Evolutionary conservation across 1,140 invertebrate genomes (phyloP).

Genomic region (Coboldia fuscipes): DNA sequence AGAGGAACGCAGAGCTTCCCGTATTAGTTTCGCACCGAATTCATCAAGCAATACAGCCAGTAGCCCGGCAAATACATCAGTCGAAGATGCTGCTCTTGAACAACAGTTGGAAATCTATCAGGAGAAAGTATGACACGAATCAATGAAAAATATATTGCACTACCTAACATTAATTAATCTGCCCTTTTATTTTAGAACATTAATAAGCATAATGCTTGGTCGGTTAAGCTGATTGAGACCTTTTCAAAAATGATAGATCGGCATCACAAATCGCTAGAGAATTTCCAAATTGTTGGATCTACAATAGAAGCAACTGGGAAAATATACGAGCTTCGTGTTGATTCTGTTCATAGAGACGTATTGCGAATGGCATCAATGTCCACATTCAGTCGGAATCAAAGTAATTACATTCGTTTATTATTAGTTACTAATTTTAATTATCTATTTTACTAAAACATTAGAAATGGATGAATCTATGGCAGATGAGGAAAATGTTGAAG

Average conservation of each 20-base stretch:
- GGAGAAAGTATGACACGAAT: constrained; percentile 8
- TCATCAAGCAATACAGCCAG: constrained; percentile 2
- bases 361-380: constrained; percentile 43
- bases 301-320: constrained; percentile 53
- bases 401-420: not conserved
- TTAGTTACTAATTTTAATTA: not conserved
- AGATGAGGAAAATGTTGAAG: constrained; percentile 4
- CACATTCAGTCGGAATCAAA: constrained; percentile 18
- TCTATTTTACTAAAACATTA: too few relatives aligned
- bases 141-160: not conserved
- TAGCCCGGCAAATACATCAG: constrained; percentile 9
- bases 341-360: constrained; percentile 42
- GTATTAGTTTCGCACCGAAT: constrained; percentile 5
- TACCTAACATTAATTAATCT: too few relatives aligned
- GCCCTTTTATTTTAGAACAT: constrained; percentile 27
- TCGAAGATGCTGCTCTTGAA: constrained; percentile 15
- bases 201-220: constrained; percentile 53
- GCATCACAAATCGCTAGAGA: constrained; percentile 33
- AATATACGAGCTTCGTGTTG: constrained; percentile 50
- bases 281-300: constrained; percentile 44
- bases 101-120: constrained; percentile 17
- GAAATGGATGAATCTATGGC: constrained; percentile 7
- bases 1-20: constrained; percentile 14
- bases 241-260: constrained; percentile 40
- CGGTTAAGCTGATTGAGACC: constrained; percentile 47